Percentiles rank a stretch among this genome's conserved stretches.
Conservation (phyloP, 1,140 invertebrate species). For the Zaprionus lachaisei region DNA sequence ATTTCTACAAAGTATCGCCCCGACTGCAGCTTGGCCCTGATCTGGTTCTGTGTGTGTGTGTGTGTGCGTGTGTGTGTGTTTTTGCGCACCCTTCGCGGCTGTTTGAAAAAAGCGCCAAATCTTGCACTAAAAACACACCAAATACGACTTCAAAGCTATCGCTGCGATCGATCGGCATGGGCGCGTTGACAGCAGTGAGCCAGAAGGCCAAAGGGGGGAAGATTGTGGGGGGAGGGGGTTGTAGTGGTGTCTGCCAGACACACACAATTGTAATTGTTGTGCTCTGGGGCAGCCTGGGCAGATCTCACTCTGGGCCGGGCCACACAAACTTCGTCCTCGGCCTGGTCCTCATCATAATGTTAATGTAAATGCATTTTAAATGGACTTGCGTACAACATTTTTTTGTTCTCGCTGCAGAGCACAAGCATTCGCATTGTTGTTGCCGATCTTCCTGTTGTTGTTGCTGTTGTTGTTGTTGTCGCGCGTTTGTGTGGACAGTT, state of each 20-base stretch:
- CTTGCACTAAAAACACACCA: slow-evolving; percentile 84
- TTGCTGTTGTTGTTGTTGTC: slow-evolving; percentile 58
- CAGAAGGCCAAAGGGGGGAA: neutral
- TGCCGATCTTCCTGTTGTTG: slow-evolving; percentile 30
- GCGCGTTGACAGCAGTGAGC: slow-evolving; percentile 53
- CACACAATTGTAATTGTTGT: slow-evolving; percentile 79
- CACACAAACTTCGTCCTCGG: slow-evolving; percentile 64
- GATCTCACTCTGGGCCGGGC: slow-evolving; percentile 25
- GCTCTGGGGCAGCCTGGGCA: slow-evolving; percentile 3
- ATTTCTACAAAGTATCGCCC: slow-evolving; percentile 82
- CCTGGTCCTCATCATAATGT: slow-evolving; percentile 81
- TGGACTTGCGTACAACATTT: slow-evolving; percentile 83
- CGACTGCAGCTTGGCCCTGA: slow-evolving; percentile 6
- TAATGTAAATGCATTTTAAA: slow-evolving; percentile 84
- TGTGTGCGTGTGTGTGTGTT: neutral
- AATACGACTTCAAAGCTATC: slow-evolving; percentile 84
- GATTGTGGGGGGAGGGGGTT: neutral
- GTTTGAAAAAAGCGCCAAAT: slow-evolving; percentile 83
- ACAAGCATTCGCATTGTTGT: slow-evolving; percentile 30
- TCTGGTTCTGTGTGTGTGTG: slow-evolving; percentile 9
- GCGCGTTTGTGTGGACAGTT: slow-evolving; percentile 80
- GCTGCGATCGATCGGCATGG: slow-evolving; percentile 76
- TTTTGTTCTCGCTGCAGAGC: slow-evolving; percentile 52
- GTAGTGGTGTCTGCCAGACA: slow-evolving; percentile 16
- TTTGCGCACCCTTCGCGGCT: slow-evolving; percentile 47